Evolutionary conservation across 1,140 invertebrate genomes (phyloP).

Genomic region (Diorhabda elongata): DNA sequence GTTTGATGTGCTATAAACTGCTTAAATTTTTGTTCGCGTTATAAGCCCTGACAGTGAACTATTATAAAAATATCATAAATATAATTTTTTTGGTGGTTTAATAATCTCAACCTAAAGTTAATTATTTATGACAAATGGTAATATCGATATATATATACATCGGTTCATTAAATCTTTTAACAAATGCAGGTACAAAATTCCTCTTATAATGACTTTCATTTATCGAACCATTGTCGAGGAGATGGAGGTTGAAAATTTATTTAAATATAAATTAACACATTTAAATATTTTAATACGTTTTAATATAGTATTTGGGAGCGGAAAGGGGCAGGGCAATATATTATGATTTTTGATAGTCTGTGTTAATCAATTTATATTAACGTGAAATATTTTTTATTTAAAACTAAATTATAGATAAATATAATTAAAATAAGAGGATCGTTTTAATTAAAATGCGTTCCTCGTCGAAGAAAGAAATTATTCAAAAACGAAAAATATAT

Average conservation of each 20-base stretch:
- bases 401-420: no score
- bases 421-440: no score
- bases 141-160: not conserved
- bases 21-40: no score
- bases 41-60: no score
- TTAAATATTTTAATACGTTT: slow-evolving; percentile 19
- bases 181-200: slow-evolving; percentile 18
- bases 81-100: not conserved
- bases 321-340: not conserved
- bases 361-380: no score
- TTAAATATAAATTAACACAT: slow-evolving; percentile 19
- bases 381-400: no score
- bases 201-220: slow-evolving; percentile 17
- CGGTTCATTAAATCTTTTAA: slow-evolving; percentile 10
- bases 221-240: slow-evolving; percentile 7
- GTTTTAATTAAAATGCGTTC: no score
- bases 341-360: no score
- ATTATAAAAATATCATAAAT: no score
- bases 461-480: no score
- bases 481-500: no score
- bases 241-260: slow-evolving; percentile 16
- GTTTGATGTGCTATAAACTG: no score
- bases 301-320: not conserved
- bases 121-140: not conserved
- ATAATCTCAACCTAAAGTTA: not conserved